Evolutionary conservation across 2,888 invertebrate species (phyloP), one percentile per base, ranked within the genome.

Genomic region (Tridacna crocea): DNA sequence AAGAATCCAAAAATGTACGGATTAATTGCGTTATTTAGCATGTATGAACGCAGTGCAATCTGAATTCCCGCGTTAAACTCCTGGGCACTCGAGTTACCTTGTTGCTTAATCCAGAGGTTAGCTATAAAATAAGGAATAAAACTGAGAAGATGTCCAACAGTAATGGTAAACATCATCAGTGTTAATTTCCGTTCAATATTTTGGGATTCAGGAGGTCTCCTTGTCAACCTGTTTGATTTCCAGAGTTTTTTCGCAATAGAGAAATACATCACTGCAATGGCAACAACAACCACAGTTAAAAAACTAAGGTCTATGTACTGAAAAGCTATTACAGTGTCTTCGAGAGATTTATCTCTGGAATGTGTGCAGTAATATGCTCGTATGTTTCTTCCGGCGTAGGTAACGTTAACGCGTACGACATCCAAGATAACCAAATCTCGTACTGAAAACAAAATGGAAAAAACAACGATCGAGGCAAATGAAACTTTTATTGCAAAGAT

Each of bases 21-120:
- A 46, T 80, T 80, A 2, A 80, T 60, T 0, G 72, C 76, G 58
- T 47, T 80, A 47, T 80, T 80, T 27, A 80, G 22, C 72, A 80
- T 75, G 47, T 51, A 80, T 0, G 72, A 76, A n/a, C 76, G 61
- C 13, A 75, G n/a, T 13, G 80, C 80, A 15, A 80, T 72, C 58
- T 80, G 75, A 27, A 76, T 55, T 48, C 76, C 76, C 11, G 72
- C 76, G 24, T 65, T 80, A 61, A 72, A 65, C 24, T 73, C 72
- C 17, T 63, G 27, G 19, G 48, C 66, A 8, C 26, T 47, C n/a
- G 63, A 48, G 22, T 46, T 55, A 8, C 24, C n/a, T 15, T n/a
- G 22, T 24, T n/a, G 58, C 36, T 51, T 61, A 8, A 72, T 24
- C 3, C 63, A 19, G n/a, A 78, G 47, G 55, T 58, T 63, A 8